Evolutionary conservation across 1,140 invertebrate species (phyloP), one percentile per base, ranked within the genome.

Genomic region (Telenomus remus): DNA sequence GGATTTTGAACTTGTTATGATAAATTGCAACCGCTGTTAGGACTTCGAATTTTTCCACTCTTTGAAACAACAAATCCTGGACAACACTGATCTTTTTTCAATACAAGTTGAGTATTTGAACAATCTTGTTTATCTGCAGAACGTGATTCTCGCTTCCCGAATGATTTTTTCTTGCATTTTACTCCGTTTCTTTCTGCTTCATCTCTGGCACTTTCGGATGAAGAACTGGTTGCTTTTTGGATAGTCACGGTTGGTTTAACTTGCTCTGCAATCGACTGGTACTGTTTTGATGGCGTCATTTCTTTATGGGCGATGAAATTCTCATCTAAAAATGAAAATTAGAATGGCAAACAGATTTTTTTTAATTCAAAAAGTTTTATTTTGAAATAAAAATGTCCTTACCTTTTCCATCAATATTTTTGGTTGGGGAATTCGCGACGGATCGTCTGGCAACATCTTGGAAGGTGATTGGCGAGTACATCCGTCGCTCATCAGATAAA

Each of bases 391-490:
- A 35, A 10, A 35, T 35, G 34, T 6, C 5, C 10, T 50, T 87
- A 90, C 78, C 87, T 88, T 63, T 81, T 0, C 73, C 76, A 69
- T 82, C 81, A 14, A 68, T 35, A 34, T 65, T 85, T 72, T 91
- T 91, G 6, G 90, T 90, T 0, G 94, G 94, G 0, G 93, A 94
- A 82, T 92, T 94, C 0, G 91, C 92, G 35, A 93, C 91, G 60
- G 94, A 95, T 16, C 93, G 85, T 5, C 92, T 85, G 0, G 93
- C 93, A 0, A 95, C 93, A 80, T 95, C 95, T 79, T 95, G 93
- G 72, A 95, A 95, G 0, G 94, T 95, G 34, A 96, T 93, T 0
- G 95, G 95, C 0, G 94, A 95, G 85, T 96, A 96, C 51, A 92
- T 92, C 16, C 91, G 86, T 53, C 91, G 88, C 55, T 92, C 91